Evolutionary conservation across 1,140 invertebrate genomes (phyloP), one percentile per base, ranked within the genome.

Genomic region (Pogonomyrmex californicus): DNA sequence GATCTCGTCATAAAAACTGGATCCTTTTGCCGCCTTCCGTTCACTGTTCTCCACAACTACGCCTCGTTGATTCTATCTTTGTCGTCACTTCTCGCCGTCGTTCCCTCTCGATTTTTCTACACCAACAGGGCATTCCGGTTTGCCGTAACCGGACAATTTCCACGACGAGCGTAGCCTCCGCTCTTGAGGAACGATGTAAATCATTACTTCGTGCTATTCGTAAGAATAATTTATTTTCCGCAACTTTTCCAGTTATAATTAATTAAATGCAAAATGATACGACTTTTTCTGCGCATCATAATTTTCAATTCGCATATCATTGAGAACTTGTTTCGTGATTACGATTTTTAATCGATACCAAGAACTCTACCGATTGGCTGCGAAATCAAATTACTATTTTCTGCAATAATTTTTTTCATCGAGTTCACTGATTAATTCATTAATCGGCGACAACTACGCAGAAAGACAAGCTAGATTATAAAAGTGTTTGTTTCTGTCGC

Each of bases 1-100:
- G 62, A 30, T 17, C 60, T 23, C n/a, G 54, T 38, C 36, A 62
- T 60, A 88, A 91, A 91, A 90, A 89, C 75, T 88, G 86, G 70
- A 87, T 49, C 65, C 73, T 86, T 86, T 58, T 71, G 44, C 66
- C 51, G n/a, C 23, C 87, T 75, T 44, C 44, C 56, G 44, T 77
- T 83, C 66, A 49, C 33, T 58, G 10, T 47, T 85, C 63, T 85
- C 77, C 81, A 41, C 44, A 58, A 49, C 78, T 83, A 73, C 85
- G 78, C 63, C 87, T 83, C 65, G 77, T 79, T 68, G 38, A 23
- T 70, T 77, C 54, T 51, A 41, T 86, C 82, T 88, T 81, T 51
- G 38, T 85, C 73, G 79, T 33, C 33, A 60, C 54, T 70, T 63
- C 66, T 70, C 77, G 71, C 36, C 66, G 44, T 60, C 38, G 9